Percentiles rank a stretch among this genome's conserved stretches.
Evolutionary conservation across 1,140 invertebrate genomes (phyloP).

Genomic region (Anastatus disparis): DNA sequence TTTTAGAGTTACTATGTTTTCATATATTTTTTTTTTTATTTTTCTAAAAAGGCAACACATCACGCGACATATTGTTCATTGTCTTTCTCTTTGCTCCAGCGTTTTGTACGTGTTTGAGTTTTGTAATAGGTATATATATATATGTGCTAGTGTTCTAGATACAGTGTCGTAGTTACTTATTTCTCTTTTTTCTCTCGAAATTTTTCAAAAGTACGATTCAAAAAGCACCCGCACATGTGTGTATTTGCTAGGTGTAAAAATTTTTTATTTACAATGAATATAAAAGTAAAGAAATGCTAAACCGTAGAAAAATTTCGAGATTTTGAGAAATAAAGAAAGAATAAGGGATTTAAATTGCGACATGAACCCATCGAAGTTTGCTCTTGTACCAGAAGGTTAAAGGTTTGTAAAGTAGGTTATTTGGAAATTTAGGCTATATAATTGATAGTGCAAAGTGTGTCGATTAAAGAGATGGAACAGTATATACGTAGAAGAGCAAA

Average conservation of each 20-base stretch:
- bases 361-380: slow-evolving; percentile 18
- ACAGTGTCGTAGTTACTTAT: slow-evolving; percentile 27
- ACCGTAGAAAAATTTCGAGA: neutral
- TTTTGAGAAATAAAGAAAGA: slow-evolving; percentile 13
- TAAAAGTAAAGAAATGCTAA: too few relatives aligned
- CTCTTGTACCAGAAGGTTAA: neutral
- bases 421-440: slow-evolving; percentile 7
- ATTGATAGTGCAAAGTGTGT: slow-evolving; percentile 29
- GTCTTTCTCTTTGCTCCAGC: slow-evolving; percentile 43
- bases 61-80: slow-evolving; percentile 35
- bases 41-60: slow-evolving; percentile 40
- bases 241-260: too few relatives aligned
- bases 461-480: neutral
- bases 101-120: slow-evolving; percentile 30
- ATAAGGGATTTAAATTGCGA: neutral
- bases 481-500: slow-evolving; percentile 27
- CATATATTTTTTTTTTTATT: slow-evolving; percentile 35
- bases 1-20: too few relatives aligned
- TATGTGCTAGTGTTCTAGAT: slow-evolving; percentile 30
- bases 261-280: too few relatives aligned
- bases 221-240: too few relatives aligned
- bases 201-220: neutral
- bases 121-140: slow-evolving; percentile 8
- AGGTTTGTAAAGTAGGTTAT: slow-evolving; percentile 1
- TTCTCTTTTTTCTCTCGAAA: neutral